Evolutionary conservation across 2,888 invertebrate genomes (phyloP).

Genomic region (Camptogramma bilineatum): DNA sequence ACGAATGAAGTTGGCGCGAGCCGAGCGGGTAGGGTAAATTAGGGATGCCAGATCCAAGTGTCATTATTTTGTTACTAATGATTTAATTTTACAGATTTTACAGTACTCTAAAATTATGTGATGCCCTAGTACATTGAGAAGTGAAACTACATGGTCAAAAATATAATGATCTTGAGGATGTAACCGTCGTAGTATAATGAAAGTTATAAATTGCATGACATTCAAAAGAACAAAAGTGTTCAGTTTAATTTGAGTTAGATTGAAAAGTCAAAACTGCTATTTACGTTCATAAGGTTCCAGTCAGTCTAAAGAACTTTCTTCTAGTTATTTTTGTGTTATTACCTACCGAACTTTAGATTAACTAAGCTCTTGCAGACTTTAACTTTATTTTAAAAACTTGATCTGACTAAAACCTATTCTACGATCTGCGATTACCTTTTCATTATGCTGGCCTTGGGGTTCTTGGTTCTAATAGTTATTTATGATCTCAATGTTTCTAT

Average conservation of each 20-base stretch:
- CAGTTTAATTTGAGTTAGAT: slow-evolving; percentile 39
- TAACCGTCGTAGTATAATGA: too few species aligned
- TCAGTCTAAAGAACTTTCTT: slow-evolving; percentile 47
- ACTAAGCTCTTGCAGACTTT: slow-evolving; percentile 31
- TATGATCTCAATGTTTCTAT: slow-evolving; percentile 41
- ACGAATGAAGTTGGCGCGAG: too few species aligned
- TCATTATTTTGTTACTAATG: too few species aligned
- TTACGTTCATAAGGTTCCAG: slow-evolving; percentile 42
- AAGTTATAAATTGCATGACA: slow-evolving; percentile 61
- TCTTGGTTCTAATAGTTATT: slow-evolving; percentile 41
- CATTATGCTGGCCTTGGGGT: slow-evolving; percentile 43
- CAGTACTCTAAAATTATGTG: too few species aligned
- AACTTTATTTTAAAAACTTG: slow-evolving; percentile 33
- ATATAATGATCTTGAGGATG: too few species aligned
- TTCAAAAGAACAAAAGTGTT: slow-evolving; percentile 46
- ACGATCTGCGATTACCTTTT: slow-evolving; percentile 39
- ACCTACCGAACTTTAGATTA: slow-evolving; percentile 34
- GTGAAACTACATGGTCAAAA: too few species aligned
- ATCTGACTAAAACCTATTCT: slow-evolving; percentile 31
- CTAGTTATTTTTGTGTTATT: slow-evolving; percentile 51
- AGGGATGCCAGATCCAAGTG: too few species aligned
- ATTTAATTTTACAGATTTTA: too few species aligned
- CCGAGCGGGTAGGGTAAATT: too few species aligned
- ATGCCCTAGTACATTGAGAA: too few species aligned
- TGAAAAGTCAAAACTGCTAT: slow-evolving; percentile 45